Conservation (phyloP, 2,113 vertebrate genomes). For the Platycercus adscitus region DNA sequence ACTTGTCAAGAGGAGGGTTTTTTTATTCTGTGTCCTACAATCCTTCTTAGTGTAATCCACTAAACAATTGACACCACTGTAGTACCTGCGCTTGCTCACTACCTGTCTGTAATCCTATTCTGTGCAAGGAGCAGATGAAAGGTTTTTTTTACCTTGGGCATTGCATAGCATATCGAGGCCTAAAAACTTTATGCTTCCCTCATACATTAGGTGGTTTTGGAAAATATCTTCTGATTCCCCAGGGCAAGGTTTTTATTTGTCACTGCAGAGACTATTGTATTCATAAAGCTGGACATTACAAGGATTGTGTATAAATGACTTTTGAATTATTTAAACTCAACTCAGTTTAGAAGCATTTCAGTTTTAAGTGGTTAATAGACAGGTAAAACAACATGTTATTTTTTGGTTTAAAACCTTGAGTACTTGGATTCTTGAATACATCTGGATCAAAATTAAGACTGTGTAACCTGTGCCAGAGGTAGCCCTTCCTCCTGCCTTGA, state of each 20-base stretch:
- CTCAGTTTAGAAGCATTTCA: not conserved
- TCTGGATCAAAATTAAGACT: not conserved
- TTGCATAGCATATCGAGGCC: not conserved
- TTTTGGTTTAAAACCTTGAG: not conserved
- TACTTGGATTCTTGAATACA: not conserved
- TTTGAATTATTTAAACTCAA: not conserved
- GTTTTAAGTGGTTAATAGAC: not conserved
- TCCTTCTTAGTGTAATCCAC: not conserved
- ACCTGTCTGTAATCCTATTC: not conserved
- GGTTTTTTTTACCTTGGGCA: not conserved
- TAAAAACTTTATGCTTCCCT: not conserved
- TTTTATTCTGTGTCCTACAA: not conserved
- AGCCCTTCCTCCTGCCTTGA: not conserved
- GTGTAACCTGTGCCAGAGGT: accelerated
- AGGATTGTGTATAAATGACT: not conserved
- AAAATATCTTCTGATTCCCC: not conserved
- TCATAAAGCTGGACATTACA: not conserved
- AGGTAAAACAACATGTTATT: not conserved
- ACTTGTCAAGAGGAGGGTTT: not conserved
- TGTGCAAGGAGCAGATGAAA: not conserved
- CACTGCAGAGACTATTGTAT: not conserved
- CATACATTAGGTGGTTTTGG: not conserved
- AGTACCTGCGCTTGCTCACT: not conserved
- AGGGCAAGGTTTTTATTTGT: not conserved
- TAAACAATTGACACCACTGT: not conserved